Evolutionary conservation across 2,888 invertebrate species (phyloP).

Genomic region (Caenorhabditis zanzibari): DNA sequence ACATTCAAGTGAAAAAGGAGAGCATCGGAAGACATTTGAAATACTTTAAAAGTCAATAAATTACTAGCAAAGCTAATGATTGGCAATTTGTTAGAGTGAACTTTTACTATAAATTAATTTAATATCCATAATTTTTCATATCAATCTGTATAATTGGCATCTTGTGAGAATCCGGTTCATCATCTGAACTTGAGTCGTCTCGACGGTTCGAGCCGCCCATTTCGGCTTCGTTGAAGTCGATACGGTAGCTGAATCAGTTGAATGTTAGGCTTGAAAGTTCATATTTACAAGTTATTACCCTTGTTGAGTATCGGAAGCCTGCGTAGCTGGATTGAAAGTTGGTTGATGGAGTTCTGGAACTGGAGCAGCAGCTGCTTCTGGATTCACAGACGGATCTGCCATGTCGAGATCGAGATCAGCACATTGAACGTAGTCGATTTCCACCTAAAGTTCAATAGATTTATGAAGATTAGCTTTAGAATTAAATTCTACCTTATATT

Average conservation of each 20-base stretch:
- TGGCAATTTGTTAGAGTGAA: neutral
- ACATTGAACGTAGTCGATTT: conserved; percentile 83
- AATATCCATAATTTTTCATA: conserved; percentile 83
- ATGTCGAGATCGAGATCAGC: conserved; percentile 81
- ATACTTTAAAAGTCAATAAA: conserved; percentile 25
- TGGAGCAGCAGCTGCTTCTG: conserved; percentile 72
- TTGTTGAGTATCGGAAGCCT: conserved; percentile 28
- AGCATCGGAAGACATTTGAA: conserved; percentile 36
- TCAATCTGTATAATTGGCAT: conserved; percentile 83
- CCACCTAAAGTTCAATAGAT: conserved; percentile 72
- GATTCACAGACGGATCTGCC: conserved; percentile 70
- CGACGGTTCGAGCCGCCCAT: conserved; percentile 57
- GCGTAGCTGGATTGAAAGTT: conserved; percentile 74
- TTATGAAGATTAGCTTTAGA: neutral
- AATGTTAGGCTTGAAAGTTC: no score
- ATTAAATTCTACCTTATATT: conserved; percentile 87
- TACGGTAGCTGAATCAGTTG: conserved; percentile 76
- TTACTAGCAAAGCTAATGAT: conserved; percentile 5
- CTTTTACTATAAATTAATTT: conserved; percentile 13
- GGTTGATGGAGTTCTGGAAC: conserved; percentile 76
- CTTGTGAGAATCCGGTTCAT: conserved; percentile 78
- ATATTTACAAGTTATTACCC: conserved; percentile 52
- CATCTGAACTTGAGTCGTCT: conserved; percentile 73
- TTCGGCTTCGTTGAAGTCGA: conserved; percentile 78
- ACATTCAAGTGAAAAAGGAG: conserved; percentile 26